Evolutionary conservation across 2,113 vertebrate species (phyloP).

Genomic region (Sinocyclocheilus anophthalmus): DNA sequence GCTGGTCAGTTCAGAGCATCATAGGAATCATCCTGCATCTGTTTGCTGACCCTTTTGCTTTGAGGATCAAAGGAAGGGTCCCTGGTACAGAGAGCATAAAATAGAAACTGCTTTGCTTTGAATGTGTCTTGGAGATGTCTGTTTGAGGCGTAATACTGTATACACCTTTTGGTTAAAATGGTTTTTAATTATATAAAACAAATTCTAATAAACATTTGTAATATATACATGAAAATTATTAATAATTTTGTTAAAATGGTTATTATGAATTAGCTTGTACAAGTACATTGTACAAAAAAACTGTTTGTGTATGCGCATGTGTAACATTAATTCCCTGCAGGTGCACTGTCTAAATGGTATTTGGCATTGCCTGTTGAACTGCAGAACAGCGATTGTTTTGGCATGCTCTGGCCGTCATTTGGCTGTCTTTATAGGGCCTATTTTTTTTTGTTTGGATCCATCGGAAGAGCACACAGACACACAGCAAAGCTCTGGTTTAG

Average conservation of each 20-base stretch:
- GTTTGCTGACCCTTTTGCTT: conserved; percentile 53
- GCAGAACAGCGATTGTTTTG: background rate
- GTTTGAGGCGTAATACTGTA: background rate
- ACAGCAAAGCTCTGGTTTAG: background rate
- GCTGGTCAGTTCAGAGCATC: conserved; percentile 41
- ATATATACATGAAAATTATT: background rate
- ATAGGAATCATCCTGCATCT: conserved; percentile 37
- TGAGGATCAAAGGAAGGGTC: conserved; percentile 54
- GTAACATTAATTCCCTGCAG: background rate
- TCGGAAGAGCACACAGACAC: background rate
- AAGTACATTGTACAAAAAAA: background rate
- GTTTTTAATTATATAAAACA: background rate
- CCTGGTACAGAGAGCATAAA: conserved; percentile 24
- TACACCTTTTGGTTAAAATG: background rate
- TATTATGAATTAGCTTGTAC: background rate
- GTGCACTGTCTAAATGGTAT: conserved; percentile 2
- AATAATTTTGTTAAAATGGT: background rate
- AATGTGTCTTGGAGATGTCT: conserved; percentile 34
- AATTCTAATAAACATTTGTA: background rate
- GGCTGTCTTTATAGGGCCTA: background rate
- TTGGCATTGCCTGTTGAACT: background rate
- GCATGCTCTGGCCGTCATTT: conserved; percentile 1
- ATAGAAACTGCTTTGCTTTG: conserved; percentile 44
- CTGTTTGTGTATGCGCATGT: background rate
- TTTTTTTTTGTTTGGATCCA: background rate